These are phyloP conservation scores for Cotesia vestalis DNA, from an alignment of 1,140 invertebrate species.

Conservation along the genomic window DNA sequence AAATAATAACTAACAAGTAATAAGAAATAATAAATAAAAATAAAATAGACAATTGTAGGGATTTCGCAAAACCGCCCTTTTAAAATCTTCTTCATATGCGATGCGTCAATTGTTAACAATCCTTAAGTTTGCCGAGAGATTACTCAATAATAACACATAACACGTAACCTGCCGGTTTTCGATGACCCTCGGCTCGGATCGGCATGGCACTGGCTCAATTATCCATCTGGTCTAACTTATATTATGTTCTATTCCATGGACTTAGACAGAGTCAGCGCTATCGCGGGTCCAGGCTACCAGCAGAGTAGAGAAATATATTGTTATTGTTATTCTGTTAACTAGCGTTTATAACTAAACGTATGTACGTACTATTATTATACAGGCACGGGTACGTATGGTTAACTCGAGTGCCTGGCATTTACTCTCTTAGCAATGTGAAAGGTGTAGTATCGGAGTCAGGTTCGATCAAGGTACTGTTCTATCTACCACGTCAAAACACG, in stretches of 20 bases:
- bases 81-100: slow-evolving; percentile 5
- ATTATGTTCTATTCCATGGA: not conserved
- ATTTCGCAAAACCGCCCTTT: slow-evolving; percentile 27
- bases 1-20: not conserved
- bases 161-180: slow-evolving; percentile 7
- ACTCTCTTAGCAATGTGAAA: slow-evolving; percentile 65
- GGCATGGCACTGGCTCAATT: slow-evolving; percentile 4
- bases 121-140: no score
- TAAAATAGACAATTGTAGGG: not conserved
- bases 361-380: not conserved
- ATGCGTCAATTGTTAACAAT: slow-evolving; percentile 13
- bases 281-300: slow-evolving; percentile 9
- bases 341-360: no score
- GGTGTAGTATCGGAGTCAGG: slow-evolving; percentile 50
- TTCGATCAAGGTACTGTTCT: slow-evolving; percentile 55
- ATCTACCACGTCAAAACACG: slow-evolving; percentile 47
- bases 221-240: slow-evolving; percentile 15
- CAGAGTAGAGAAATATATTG: not conserved
- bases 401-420: slow-evolving; percentile 56
- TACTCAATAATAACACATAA: no score
- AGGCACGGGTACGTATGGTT: no score
- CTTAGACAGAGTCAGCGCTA: not conserved
- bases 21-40: no score
- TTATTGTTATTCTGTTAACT: no score
- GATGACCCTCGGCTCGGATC: slow-evolving; percentile 14